Evolutionary conservation across 2,113 vertebrate species (phyloP).

Genomic region (Zosterops lateralis): DNA sequence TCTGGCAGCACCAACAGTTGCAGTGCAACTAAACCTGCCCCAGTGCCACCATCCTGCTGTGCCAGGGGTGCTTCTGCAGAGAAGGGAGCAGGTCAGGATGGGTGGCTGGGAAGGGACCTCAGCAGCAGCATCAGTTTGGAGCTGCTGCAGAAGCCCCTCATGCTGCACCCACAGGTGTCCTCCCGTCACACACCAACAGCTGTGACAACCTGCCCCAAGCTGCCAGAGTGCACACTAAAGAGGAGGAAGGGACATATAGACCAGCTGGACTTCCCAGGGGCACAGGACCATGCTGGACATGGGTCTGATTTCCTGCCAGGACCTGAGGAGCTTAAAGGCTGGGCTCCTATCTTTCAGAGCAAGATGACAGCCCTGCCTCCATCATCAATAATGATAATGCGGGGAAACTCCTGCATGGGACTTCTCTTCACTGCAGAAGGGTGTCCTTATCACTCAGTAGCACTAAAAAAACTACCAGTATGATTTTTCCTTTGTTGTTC

Average conservation of each 20-base stretch:
- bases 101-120: background rate
- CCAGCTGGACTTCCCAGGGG: background rate
- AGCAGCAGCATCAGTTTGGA: background rate
- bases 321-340: background rate
- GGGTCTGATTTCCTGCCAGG: background rate
- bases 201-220: background rate
- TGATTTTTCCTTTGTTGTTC: background rate
- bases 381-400: background rate
- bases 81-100: background rate
- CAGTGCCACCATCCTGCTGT: background rate
- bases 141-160: background rate
- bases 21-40: background rate
- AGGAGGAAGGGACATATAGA: background rate
- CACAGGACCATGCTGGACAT: background rate
- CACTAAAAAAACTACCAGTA: background rate
- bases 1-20: background rate
- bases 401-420: background rate
- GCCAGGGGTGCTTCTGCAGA: background rate
- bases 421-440: background rate
- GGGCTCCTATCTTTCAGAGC: background rate
- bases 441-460: background rate
- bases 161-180: rapidly evolving
- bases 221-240: background rate
- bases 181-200: background rate
- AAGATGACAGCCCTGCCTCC: background rate